A percentile compares a stretch with the other conserved stretches of the same genome.
Conservation (phyloP, 2,888 invertebrate species). For the Yponomeuta evonymella region DNA sequence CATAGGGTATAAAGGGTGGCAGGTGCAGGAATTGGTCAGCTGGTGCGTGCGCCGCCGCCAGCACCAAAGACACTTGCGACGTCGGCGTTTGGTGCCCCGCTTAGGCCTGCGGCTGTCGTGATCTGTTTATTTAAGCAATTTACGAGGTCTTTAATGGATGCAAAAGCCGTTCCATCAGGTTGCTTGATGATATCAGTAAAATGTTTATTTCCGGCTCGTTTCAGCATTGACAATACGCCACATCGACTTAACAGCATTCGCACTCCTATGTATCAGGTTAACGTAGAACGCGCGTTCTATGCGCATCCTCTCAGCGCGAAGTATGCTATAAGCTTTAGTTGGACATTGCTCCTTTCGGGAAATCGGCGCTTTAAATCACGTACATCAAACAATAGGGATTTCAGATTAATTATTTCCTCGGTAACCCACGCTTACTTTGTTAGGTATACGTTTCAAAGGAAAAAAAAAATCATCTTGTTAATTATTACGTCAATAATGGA, state of each 20-base stretch:
- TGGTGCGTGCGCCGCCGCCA: conserved; percentile 3
- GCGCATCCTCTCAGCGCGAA: not conserved
- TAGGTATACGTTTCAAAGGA: conserved; percentile 1
- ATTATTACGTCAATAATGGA: conserved; percentile 13
- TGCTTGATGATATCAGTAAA: not conserved
- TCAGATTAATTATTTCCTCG: conserved; percentile 1
- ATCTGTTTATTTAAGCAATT: conserved; percentile 4
- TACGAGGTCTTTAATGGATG: not conserved
- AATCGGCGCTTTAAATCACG: not conserved
- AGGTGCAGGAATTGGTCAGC: not conserved
- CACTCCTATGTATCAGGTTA: not conserved
- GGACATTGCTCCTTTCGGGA: not conserved
- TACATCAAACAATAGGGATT: not conserved
- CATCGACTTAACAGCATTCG: not conserved
- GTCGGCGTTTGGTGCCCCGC: conserved; percentile 1
- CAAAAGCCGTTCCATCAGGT: not conserved
- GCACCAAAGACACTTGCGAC: not conserved
- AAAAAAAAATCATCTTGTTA: conserved; percentile 1
- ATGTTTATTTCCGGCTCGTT: not conserved
- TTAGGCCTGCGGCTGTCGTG: not conserved
- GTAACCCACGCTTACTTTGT: not conserved
- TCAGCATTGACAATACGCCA: not conserved
- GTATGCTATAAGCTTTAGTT: not conserved
- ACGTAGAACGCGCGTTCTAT: not conserved
- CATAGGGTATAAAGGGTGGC: not conserved